Evolutionary conservation across 2,797 vertebrate species (phyloP).

Genomic region (Coccyzus lansbergi): DNA sequence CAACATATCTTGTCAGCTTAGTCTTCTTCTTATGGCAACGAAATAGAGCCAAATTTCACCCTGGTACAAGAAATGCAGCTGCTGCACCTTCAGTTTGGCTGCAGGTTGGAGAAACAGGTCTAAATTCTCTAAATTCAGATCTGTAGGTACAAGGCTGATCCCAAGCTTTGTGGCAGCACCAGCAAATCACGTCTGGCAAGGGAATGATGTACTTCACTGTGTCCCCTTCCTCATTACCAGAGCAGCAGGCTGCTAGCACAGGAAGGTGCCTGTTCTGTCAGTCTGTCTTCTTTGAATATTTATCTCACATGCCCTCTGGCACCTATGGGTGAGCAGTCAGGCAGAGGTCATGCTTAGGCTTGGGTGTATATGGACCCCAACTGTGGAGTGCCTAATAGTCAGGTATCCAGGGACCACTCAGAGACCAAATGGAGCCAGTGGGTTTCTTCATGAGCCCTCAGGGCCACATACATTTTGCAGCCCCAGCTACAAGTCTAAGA

Average conservation of each 20-base stretch:
- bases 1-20: background rate
- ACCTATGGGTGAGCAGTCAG: rapidly evolving
- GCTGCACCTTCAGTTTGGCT: background rate
- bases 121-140: background rate
- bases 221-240: background rate
- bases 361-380: background rate
- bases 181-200: background rate
- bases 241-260: background rate
- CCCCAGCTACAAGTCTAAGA: background rate
- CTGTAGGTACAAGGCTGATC: background rate
- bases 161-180: background rate
- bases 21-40: background rate
- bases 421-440: background rate
- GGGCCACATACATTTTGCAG: background rate
- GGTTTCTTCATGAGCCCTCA: background rate
- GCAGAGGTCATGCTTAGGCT: background rate
- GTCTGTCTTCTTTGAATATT: background rate
- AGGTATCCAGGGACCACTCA: background rate
- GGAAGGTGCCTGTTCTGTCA: background rate
- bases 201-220: rapidly evolving
- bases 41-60: background rate
- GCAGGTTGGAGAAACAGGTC: background rate
- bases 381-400: background rate
- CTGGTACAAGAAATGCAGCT: background rate
- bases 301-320: background rate